Evolutionary conservation across 2,888 invertebrate species (phyloP).

Genomic region (Eupithecia subumbrata): DNA sequence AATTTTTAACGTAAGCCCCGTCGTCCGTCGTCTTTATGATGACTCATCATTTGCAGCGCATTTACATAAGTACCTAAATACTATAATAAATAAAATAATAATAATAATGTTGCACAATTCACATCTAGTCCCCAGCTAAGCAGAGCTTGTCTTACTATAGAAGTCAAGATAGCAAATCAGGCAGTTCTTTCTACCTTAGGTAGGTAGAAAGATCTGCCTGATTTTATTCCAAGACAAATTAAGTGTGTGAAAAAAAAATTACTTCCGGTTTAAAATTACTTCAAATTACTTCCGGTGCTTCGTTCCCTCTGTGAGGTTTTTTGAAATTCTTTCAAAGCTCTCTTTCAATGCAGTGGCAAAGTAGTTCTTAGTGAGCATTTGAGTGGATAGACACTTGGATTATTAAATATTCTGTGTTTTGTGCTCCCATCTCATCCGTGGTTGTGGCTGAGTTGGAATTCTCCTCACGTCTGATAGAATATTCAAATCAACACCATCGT

Average conservation of each 20-base stretch:
- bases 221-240: not conserved
- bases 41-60: not conserved
- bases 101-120: too few relatives aligned
- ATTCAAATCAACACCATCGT: not conserved
- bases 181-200: not conserved
- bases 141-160: too few relatives aligned
- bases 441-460: not conserved
- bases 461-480: not conserved
- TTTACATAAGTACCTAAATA: not conserved
- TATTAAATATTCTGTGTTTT: not conserved
- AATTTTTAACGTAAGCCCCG: too few relatives aligned
- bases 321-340: not conserved
- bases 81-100: too few relatives aligned
- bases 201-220: too few relatives aligned
- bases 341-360: not conserved
- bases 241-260: not conserved
- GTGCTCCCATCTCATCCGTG: not conserved
- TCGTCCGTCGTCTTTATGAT: not conserved
- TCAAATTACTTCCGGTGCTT: not conserved
- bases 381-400: not conserved
- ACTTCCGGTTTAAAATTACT: too few relatives aligned
- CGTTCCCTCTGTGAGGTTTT: not conserved
- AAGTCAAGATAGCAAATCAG: too few relatives aligned
- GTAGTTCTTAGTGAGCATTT: not conserved
- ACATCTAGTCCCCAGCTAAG: too few relatives aligned